Conservation (phyloP, 2,113 vertebrate species). For the Brienomyrus longianalis region DNA sequence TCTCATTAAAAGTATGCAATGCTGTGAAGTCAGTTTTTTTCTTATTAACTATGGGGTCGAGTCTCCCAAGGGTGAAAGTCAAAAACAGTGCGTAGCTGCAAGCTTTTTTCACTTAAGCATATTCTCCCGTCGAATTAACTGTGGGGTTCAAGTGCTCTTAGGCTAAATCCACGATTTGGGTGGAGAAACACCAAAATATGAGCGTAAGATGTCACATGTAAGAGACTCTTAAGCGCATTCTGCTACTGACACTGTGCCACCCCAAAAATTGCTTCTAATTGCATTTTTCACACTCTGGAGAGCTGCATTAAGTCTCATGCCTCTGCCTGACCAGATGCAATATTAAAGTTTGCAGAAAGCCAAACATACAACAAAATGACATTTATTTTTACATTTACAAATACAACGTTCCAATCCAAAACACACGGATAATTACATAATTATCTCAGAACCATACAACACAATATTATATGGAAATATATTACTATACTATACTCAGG, state of each 20-base stretch:
- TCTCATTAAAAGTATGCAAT: neutral
- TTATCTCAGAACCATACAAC: neutral
- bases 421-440: neutral
- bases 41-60: neutral
- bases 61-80: neutral
- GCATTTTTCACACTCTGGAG: neutral
- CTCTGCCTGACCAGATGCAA: neutral
- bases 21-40: neutral
- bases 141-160: neutral
- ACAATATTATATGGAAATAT: neutral
- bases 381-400: neutral
- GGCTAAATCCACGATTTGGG: neutral
- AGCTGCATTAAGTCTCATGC: neutral
- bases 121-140: neutral
- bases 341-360: neutral
- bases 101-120: neutral
- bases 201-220: neutral
- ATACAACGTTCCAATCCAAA: neutral
- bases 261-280: neutral
- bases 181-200: neutral
- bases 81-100: neutral
- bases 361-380: neutral
- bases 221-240: neutral
- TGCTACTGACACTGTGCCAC: neutral
- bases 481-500: neutral